A percentile compares a stretch with the other conserved stretches of the same genome.
phyloP scores from a whole-genome alignment of 1,140 invertebrate species.

The Hyposmocoma kahamanoa region DNA sequence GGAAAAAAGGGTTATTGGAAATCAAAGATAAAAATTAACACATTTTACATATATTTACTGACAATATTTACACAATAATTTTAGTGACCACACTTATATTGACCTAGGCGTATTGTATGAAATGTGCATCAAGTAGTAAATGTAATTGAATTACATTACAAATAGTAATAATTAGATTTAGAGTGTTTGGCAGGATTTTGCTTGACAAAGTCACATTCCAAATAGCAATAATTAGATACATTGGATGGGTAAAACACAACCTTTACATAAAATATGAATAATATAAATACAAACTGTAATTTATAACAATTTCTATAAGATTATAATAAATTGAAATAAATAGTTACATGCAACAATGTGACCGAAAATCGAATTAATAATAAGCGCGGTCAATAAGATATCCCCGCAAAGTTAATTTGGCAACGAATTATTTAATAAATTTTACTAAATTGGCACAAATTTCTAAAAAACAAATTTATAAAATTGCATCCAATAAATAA shows the following conservation, averaged over 20 bases:
- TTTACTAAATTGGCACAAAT: slow-evolving; percentile 56
- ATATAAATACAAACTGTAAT: slow-evolving; percentile 43
- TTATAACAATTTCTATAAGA: slow-evolving; percentile 27
- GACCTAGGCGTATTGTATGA: slow-evolving; percentile 67
- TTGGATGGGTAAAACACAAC: slow-evolving; percentile 44
- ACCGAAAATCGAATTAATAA: slow-evolving; percentile 4
- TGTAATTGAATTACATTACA: slow-evolving; percentile 66
- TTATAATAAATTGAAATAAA: slow-evolving; percentile 31
- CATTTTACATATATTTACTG: slow-evolving; percentile 71
- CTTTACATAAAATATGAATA: slow-evolving; percentile 55
- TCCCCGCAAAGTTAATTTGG: neutral
- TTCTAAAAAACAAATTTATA: slow-evolving; percentile 26
- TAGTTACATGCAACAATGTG: slow-evolving; percentile 26
- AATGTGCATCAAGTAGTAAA: slow-evolving; percentile 62
- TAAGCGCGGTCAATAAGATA: neutral
- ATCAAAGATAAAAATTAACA: slow-evolving; percentile 39
- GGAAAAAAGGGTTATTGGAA: neutral
- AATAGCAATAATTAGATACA: slow-evolving; percentile 35
- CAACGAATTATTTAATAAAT: slow-evolving; percentile 17
- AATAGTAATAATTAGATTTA: slow-evolving; percentile 43
- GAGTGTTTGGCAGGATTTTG: slow-evolving; percentile 67
- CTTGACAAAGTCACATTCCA: slow-evolving; percentile 44
- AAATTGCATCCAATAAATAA: slow-evolving; percentile 47
- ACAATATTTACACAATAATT: slow-evolving; percentile 69
- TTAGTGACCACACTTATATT: slow-evolving; percentile 71